phyloP scores from a whole-genome alignment of 2,113 vertebrate species.

The Peucedramus taeniatus region DNA sequence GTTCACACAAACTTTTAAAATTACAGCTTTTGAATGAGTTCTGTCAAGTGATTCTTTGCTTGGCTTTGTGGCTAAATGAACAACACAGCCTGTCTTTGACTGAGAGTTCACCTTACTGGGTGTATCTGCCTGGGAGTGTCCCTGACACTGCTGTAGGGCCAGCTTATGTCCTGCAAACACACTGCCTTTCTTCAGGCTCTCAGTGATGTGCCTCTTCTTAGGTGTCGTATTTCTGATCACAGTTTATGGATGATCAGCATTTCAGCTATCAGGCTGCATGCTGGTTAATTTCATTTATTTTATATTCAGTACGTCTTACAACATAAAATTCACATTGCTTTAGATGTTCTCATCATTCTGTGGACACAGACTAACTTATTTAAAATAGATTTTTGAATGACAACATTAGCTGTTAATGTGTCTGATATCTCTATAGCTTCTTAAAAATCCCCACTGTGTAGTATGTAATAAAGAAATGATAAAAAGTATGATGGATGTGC shows the following conservation, averaged over 20 bases:
- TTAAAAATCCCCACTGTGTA: slow-evolving; percentile 33
- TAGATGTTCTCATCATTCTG: slow-evolving; percentile 4
- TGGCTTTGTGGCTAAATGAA: not conserved
- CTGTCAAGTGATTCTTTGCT: not conserved
- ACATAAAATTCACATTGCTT: not conserved
- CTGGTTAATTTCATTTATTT: slow-evolving; percentile 23
- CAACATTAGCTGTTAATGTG: slow-evolving; percentile 37
- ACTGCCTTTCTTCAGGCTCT: not conserved
- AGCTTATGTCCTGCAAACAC: not conserved
- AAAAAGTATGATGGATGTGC: slow-evolving; percentile 31
- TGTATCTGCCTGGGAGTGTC: not conserved
- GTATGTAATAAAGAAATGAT: slow-evolving; percentile 46
- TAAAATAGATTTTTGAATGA: slow-evolving; percentile 15
- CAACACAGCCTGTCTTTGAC: not conserved
- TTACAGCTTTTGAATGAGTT: not conserved
- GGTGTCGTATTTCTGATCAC: not conserved
- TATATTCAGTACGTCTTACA: not conserved
- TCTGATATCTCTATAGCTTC: slow-evolving; percentile 10
- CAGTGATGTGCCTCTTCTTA: not conserved
- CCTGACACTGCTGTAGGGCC: not conserved
- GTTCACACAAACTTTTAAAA: not conserved
- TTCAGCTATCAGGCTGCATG: not conserved
- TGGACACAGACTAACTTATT: slow-evolving; percentile 17
- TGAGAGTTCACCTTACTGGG: not conserved
- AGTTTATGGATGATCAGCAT: not conserved